Percentiles rank a stretch among this genome's conserved stretches.
Conservation (phyloP, 1,140 invertebrate genomes). For the Globodera rostochiensis region DNA sequence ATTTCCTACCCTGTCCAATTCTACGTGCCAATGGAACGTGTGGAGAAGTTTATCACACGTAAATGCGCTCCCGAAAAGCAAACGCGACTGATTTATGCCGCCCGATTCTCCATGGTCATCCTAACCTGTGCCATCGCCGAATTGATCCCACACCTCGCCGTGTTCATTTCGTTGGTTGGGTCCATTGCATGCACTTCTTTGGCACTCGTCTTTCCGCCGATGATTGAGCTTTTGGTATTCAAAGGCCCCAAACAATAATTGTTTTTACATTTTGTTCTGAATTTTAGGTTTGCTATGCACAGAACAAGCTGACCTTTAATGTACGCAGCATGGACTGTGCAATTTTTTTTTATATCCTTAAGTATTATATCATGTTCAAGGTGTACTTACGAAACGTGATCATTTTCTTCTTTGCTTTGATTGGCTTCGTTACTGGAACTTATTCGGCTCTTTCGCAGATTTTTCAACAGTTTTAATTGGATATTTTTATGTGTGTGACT, state of each 20-base stretch:
- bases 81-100: constrained; percentile 49
- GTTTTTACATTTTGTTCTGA: constrained; percentile 3
- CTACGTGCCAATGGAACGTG: constrained; percentile 58
- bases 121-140: constrained; percentile 60
- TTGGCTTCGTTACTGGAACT: constrained; percentile 56
- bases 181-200: constrained; percentile 57
- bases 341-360: too few species aligned
- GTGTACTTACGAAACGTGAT: constrained; percentile 38
- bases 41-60: constrained; percentile 61
- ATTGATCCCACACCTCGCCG: constrained; percentile 58
- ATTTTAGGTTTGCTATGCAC: constrained; percentile 52
- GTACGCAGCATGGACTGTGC: neutral
- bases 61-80: constrained; percentile 53
- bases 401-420: constrained; percentile 45
- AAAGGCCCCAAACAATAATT: too few species aligned
- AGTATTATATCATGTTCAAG: neutral
- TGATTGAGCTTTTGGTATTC: constrained; percentile 55
- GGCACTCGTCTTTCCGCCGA: constrained; percentile 62
- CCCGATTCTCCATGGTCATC: constrained; percentile 52
- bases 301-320: constrained; percentile 36
- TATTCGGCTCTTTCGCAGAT: constrained; percentile 52
- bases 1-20: constrained; percentile 54
- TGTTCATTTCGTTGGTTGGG: constrained; percentile 64
- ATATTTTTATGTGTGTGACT: neutral
- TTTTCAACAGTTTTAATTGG: constrained; percentile 33